Evolutionary conservation across 37 sponge, comb jelly and placozoan genomes (phyloP).

Genomic region (Haliclona indistincta): DNA sequence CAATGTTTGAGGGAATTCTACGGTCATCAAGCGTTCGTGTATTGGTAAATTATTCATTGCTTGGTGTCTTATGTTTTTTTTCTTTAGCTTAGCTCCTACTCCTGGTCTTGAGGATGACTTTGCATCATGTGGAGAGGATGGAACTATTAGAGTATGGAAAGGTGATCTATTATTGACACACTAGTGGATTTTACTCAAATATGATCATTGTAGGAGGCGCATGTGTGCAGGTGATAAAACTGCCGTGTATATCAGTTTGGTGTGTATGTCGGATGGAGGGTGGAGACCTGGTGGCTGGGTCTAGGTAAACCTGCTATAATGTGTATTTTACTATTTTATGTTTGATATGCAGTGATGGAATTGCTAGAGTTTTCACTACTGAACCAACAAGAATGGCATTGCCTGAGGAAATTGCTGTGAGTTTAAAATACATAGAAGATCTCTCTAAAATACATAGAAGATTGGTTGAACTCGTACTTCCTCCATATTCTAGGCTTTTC

Average conservation of each 20-base stretch:
- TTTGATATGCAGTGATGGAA: slow-evolving; percentile 47
- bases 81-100: slow-evolving; percentile 38
- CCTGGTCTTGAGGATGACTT: slow-evolving; percentile 28
- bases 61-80: not conserved
- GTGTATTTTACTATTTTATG: not conserved
- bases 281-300: slow-evolving; percentile 72
- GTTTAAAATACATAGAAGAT: slow-evolving; percentile 19
- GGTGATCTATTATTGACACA: slow-evolving; percentile 23
- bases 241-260: slow-evolving; percentile 79
- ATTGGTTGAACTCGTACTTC: slow-evolving; percentile 2
- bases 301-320: slow-evolving; percentile 51
- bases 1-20: slow-evolving; percentile 52
- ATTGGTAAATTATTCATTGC: slow-evolving; percentile 38
- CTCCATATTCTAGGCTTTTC: slow-evolving; percentile 16
- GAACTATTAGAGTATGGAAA: slow-evolving; percentile 75
- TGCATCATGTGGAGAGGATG: slow-evolving; percentile 79
- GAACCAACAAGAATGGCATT: slow-evolving; percentile 43
- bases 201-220: slow-evolving; percentile 29
- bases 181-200: not conserved
- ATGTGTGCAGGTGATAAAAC: slow-evolving; percentile 53
- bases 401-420: slow-evolving; percentile 49
- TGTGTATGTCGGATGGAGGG: slow-evolving; percentile 52
- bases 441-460: not conserved
- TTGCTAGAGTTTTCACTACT: slow-evolving; percentile 64
- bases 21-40: slow-evolving; percentile 73